A percentile compares a stretch with the other conserved stretches of the same genome.
phyloP scores from a whole-genome alignment of 1,140 invertebrate genomes.

The Leptopilina clavipes region DNA sequence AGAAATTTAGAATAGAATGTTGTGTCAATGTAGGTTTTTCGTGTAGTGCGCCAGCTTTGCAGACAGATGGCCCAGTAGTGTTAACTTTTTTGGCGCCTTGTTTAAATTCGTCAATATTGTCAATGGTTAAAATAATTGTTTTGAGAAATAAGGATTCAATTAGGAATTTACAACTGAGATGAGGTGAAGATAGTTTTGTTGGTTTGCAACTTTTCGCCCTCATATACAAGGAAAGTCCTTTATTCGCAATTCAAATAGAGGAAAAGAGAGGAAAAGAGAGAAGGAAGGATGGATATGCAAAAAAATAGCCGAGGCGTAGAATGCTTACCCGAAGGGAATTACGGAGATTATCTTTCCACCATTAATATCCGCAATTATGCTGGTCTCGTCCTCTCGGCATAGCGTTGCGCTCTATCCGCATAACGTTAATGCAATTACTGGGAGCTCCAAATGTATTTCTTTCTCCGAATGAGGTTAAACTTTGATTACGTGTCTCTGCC shows the following conservation, averaged over 20 bases:
- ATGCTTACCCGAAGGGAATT: constrained; percentile 27
- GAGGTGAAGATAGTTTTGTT: neutral
- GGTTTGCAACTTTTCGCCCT: neutral
- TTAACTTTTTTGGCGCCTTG: too few relatives aligned
- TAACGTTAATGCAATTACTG: constrained; percentile 22
- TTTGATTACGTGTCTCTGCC: constrained; percentile 31
- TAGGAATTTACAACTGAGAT: too few relatives aligned
- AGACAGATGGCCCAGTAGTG: too few relatives aligned
- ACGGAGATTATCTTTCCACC: constrained; percentile 34
- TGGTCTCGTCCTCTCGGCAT: constrained; percentile 1
- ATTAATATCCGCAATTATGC: constrained; percentile 31
- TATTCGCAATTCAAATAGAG: neutral
- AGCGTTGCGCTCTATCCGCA: neutral
- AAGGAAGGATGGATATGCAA: too few relatives aligned
- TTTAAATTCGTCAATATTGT: too few relatives aligned
- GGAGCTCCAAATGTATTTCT: constrained; percentile 26
- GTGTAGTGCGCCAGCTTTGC: too few relatives aligned
- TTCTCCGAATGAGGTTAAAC: constrained; percentile 4
- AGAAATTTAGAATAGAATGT: too few relatives aligned
- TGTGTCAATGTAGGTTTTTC: too few relatives aligned
- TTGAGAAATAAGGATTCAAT: too few relatives aligned
- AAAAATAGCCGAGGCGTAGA: neutral
- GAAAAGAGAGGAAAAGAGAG: neutral
- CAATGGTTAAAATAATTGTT: too few relatives aligned
- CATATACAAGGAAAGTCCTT: constrained; percentile 15